Base-by-base conservation (phyloP, 2,888 invertebrate species). In the Erebia aethiops region DNA sequence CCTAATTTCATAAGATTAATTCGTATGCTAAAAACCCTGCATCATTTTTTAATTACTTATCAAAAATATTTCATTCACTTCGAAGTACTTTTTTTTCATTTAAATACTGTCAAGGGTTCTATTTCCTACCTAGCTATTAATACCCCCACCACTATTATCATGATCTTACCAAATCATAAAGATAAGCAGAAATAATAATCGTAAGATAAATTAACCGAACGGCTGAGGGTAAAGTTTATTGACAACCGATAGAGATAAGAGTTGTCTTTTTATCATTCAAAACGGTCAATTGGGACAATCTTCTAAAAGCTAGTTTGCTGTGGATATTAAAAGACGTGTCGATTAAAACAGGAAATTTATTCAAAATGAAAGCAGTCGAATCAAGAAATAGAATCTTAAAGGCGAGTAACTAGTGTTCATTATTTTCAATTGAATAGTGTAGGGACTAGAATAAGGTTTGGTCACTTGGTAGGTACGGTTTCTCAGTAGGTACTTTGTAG, bases 201-300 rank as follows among this genome's bases (percentile, higher is more conserved):
- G 41, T 51, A 52, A 66, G 60, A 54, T 67, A 69, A 57, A 69
- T 51, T 46, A 71, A 67, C 41, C 16, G 56, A 71, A 69, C 70
- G 56, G 18, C 16, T 66, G 56, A 77, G 77, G 79, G 75, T 78
- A 74, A 77, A 77, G 79, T 79, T 78, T 85, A 87, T 85, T 85
- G 85, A 84, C 84, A 81, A 78, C 75, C 77, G 77, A 82, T 82
- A 71, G 73, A 81, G 87, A 88, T 88, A 87, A 85, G 80, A 68
- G 74, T 74, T 78, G 80, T 77, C 72, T 76, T 81, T 81, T 84
- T 75, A 74, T 71, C 70, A 73, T 73, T 58, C 72, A 75, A 66
- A 74, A 74, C 75, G 74, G 70, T 69, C 72, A 61, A 69, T 63
- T 69, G 78, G 79, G 75, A 79, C 77, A 77, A 79, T 79, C 54